These are phyloP conservation scores for Sorex araneus DNA, from an alignment of 2,113 vertebrate species.

Conservation along the genomic window DNA sequence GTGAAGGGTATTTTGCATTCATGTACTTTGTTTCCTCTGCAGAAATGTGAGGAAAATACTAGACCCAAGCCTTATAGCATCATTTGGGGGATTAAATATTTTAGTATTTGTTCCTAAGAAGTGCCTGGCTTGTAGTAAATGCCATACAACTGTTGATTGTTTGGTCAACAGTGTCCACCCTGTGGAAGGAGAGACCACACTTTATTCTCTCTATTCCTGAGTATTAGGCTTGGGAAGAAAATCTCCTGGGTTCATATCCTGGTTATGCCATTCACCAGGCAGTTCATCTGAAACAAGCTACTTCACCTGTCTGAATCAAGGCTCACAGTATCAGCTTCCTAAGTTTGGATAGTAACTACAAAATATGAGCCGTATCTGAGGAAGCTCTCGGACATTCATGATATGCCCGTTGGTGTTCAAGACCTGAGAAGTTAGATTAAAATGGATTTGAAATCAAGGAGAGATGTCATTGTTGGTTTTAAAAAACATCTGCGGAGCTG, in stretches of 20 bases:
- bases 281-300: neutral
- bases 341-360: neutral
- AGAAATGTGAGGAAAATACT: neutral
- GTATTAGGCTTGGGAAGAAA: neutral
- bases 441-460: neutral
- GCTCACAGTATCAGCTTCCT: neutral
- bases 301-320: neutral
- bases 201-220: neutral
- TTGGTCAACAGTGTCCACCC: neutral
- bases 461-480: conserved; percentile 1
- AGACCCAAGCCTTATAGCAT: neutral
- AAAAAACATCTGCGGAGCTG: neutral
- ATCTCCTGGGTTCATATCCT: neutral
- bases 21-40: neutral
- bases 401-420: neutral
- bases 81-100: neutral
- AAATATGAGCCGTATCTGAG: neutral
- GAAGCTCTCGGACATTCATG: neutral
- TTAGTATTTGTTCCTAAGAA: neutral
- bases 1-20: neutral
- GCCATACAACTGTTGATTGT: neutral
- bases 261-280: neutral
- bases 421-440: neutral
- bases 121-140: neutral
- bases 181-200: neutral